A percentile compares a stretch with the other conserved stretches of the same genome.
phyloP scores from a whole-genome alignment of 2,797 vertebrate species.

The Lepus townsendii region DNA sequence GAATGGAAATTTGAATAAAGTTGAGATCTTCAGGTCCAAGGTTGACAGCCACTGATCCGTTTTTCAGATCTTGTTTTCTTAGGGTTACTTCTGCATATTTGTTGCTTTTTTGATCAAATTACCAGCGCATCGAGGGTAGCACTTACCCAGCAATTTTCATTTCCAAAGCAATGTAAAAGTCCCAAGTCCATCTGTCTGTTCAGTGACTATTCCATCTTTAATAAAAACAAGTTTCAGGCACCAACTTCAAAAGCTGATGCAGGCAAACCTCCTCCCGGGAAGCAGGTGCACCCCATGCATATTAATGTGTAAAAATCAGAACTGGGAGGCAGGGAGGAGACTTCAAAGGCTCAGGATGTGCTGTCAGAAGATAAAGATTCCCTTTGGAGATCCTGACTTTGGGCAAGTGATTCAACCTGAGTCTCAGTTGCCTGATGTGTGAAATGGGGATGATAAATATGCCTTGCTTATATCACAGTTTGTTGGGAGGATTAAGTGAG shows the following conservation, averaged over 20 bases:
- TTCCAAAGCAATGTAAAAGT: slow-evolving; percentile 67
- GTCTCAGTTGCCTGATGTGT: not conserved
- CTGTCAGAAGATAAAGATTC: not conserved
- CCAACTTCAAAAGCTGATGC: slow-evolving; percentile 74
- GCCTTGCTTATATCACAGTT: not conserved
- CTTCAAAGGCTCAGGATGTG: slow-evolving; percentile 63
- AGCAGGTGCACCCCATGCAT: slow-evolving; percentile 66
- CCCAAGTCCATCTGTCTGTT: slow-evolving; percentile 69
- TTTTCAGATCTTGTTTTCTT: slow-evolving; percentile 74
- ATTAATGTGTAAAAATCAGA: slow-evolving; percentile 64
- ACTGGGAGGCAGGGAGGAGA: not conserved
- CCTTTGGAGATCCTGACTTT: slow-evolving; percentile 28
- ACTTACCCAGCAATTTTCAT: slow-evolving; percentile 71
- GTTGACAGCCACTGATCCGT: not conserved
- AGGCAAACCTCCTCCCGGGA: slow-evolving; percentile 16
- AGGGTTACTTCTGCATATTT: slow-evolving; percentile 62
- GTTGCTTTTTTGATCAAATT: slow-evolving; percentile 78
- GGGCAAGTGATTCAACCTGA: slow-evolving; percentile 25
- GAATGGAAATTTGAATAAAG: slow-evolving; percentile 68
- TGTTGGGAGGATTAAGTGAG: not conserved
- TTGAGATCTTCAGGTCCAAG: slow-evolving; percentile 35
- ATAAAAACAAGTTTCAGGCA: slow-evolving; percentile 79
- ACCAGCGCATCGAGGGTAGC: slow-evolving; percentile 64
- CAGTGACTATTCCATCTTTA: slow-evolving; percentile 73
- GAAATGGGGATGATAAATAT: slow-evolving; percentile 55